These are phyloP conservation scores for Crotalus viridis DNA, from an alignment of 2,113 vertebrate species.

Conservation along the genomic window DNA sequence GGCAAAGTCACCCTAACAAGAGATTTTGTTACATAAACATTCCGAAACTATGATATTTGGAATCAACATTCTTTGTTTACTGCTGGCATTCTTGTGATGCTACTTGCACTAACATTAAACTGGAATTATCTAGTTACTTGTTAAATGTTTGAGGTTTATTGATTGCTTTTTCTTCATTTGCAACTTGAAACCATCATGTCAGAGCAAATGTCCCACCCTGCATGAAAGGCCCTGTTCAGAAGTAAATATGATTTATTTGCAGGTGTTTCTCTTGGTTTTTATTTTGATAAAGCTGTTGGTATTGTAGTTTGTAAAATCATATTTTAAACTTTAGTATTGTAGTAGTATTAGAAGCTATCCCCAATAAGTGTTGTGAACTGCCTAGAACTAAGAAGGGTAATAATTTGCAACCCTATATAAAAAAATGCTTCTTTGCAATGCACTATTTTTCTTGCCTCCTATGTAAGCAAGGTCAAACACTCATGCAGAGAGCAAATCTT, in stretches of 20 bases:
- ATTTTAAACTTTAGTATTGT: neutral
- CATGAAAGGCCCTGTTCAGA: neutral
- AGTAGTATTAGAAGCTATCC: neutral
- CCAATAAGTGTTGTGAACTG: neutral
- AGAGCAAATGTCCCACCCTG: neutral
- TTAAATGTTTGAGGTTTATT: neutral
- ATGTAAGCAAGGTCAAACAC: neutral
- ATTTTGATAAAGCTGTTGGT: neutral
- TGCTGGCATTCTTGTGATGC: slow-evolving; percentile 12
- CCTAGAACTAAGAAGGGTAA: neutral
- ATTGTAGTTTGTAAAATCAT: neutral
- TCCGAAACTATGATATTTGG: slow-evolving; percentile 51
- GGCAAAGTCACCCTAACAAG: slow-evolving; percentile 41
- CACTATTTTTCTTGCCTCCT: neutral
- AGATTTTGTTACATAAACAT: slow-evolving; percentile 56
- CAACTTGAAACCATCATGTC: neutral
- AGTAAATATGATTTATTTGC: neutral
- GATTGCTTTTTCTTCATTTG: neutral
- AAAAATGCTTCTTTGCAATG: neutral
- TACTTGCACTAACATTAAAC: neutral
- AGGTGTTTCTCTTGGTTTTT: neutral
- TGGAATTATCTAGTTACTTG: neutral
- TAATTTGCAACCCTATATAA: neutral
- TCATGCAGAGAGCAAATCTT: neutral
- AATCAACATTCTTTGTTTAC: slow-evolving; percentile 25